Evolutionary conservation across 2,888 invertebrate genomes (phyloP).

Genomic region (Andrena marginata): DNA sequence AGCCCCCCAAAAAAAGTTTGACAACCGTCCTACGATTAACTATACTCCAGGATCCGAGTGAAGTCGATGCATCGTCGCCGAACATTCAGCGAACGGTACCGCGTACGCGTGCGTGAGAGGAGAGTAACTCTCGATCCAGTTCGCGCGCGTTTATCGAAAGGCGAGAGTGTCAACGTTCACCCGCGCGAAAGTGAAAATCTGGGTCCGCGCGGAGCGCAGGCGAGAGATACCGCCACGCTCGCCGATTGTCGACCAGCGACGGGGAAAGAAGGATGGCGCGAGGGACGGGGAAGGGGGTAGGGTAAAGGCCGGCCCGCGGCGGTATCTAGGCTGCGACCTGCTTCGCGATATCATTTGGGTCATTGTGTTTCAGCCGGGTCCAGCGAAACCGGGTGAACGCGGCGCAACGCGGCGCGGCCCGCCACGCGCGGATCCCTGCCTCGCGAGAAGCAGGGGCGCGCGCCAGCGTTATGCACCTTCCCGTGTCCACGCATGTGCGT

Average conservation of each 20-base stretch:
- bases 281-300: conserved; percentile 59
- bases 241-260: conserved; percentile 65
- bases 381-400: conserved; percentile 71
- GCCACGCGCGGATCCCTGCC: conserved; percentile 5
- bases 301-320: conserved; percentile 67
- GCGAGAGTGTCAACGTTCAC: conserved; percentile 79
- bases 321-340: conserved; percentile 80
- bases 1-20: too few species aligned
- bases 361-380: conserved; percentile 75
- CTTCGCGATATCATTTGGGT: conserved; percentile 80
- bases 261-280: conserved; percentile 65
- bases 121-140: conserved; percentile 57
- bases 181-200: conserved; percentile 75
- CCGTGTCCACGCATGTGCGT: conserved; percentile 54
- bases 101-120: conserved; percentile 20
- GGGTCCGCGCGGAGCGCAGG: conserved; percentile 52
- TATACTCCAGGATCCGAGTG: background rate
- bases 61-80: background rate
- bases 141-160: conserved; percentile 66
- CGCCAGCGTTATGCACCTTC: conserved; percentile 2
- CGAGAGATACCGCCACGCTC: conserved; percentile 56
- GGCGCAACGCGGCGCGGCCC: conserved; percentile 46
- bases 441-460: too few species aligned
- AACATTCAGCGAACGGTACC: background rate
- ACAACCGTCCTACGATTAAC: too few species aligned